Conservation (phyloP, 2,113 vertebrate species). For the Meriones unguiculatus region DNA sequence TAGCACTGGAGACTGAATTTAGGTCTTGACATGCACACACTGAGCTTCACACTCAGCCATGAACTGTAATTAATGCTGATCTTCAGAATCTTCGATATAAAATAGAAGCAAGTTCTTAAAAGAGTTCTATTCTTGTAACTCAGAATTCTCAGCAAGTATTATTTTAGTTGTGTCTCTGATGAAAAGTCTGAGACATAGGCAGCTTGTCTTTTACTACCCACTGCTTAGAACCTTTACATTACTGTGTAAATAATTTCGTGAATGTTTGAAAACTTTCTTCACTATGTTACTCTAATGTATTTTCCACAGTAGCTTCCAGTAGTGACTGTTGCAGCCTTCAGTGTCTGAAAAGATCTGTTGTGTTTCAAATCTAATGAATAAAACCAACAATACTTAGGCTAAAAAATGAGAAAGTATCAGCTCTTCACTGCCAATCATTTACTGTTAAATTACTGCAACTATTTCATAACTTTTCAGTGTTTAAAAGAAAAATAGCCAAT, state of each 20-base stretch:
- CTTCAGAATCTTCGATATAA: neutral
- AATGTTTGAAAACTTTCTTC: neutral
- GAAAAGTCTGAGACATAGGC: neutral
- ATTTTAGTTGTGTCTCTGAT: neutral
- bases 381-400: neutral
- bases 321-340: neutral
- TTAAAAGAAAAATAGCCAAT: neutral
- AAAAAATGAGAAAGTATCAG: neutral
- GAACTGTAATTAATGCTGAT: neutral
- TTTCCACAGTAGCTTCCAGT: neutral
- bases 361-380: slow-evolving; percentile 4
- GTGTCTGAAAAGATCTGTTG: neutral
- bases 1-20: neutral
- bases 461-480: neutral
- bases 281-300: neutral
- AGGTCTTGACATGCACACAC: neutral
- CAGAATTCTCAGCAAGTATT: neutral
- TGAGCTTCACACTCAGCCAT: too few relatives aligned
- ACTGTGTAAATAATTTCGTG: neutral
- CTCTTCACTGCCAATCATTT: neutral
- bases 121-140: neutral
- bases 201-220: neutral
- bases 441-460: neutral
- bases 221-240: neutral
- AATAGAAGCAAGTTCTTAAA: neutral